phyloP scores from a whole-genome alignment of 2,797 vertebrate genomes.

The Simalia tracyae region DNA sequence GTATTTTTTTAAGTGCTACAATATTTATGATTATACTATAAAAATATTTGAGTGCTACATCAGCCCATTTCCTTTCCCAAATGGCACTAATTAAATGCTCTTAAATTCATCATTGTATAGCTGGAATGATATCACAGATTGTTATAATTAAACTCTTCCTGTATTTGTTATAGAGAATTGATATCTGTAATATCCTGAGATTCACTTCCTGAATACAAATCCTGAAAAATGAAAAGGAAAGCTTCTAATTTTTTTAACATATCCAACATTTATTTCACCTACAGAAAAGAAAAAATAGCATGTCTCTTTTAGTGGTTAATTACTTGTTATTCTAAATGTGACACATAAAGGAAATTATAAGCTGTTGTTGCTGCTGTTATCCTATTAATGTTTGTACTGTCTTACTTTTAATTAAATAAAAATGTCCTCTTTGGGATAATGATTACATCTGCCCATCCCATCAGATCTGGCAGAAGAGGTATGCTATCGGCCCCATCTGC shows the following conservation, averaged over 20 bases:
- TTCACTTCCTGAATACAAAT: constrained; percentile 69
- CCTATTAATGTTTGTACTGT: constrained; percentile 74
- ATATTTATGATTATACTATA: background rate
- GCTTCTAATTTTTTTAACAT: constrained; percentile 63
- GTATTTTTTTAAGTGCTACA: background rate
- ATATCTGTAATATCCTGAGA: constrained; percentile 60
- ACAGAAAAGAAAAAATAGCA: constrained; percentile 63
- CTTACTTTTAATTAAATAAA: constrained; percentile 78
- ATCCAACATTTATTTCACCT: constrained; percentile 74
- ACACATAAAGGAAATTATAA: constrained; percentile 78
- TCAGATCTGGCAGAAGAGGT: too few relatives aligned
- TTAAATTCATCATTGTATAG: constrained; percentile 66
- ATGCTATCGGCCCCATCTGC: too few relatives aligned
- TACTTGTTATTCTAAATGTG: constrained; percentile 78
- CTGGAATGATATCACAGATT: constrained; percentile 73
- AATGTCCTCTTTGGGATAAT: constrained; percentile 74
- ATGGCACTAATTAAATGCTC: constrained; percentile 61
- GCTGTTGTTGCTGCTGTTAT: constrained; percentile 78
- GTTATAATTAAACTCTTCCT: constrained; percentile 74
- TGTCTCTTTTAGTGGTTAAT: constrained; percentile 74
- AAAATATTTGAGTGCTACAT: background rate
- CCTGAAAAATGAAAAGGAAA: constrained; percentile 63
- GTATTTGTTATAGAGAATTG: constrained; percentile 60
- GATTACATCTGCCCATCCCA: background rate
- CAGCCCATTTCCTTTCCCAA: constrained; percentile 51